phyloP scores from a whole-genome alignment of 2,113 vertebrate genomes.

The Cyanoderma ruficeps region DNA sequence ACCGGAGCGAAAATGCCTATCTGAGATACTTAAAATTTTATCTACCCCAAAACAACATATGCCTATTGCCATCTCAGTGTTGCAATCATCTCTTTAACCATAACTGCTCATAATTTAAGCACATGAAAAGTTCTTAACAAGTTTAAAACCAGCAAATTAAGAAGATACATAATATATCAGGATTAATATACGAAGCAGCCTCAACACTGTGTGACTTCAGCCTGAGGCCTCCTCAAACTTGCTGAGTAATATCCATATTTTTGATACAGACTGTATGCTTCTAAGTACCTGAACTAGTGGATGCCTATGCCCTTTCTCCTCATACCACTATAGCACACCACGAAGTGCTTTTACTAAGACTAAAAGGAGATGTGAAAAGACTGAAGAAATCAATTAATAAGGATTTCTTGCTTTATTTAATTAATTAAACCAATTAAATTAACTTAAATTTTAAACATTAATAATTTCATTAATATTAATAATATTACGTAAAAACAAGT shows the following conservation, averaged over 20 bases:
- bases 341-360: not conserved
- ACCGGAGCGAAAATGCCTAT: not conserved
- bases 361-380: not conserved
- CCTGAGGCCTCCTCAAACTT: not conserved
- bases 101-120: not conserved
- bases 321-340: rapidly evolving
- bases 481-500: not conserved
- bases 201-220: not conserved
- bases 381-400: not conserved
- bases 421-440: not conserved
- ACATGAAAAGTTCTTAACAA: not conserved
- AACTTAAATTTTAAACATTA: not conserved
- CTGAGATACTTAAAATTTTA: not conserved
- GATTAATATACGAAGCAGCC: not conserved
- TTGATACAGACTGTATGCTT: not conserved
- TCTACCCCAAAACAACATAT: not conserved
- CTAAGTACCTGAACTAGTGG: not conserved
- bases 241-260: not conserved
- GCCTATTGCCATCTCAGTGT: not conserved
- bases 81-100: not conserved
- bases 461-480: not conserved
- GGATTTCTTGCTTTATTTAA: not conserved
- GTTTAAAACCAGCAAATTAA: not conserved
- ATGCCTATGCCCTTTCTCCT: not conserved
- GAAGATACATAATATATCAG: not conserved